Base-by-base conservation (phyloP, 92 coral and sea anemone species). In the Montipora capitata region DNA sequence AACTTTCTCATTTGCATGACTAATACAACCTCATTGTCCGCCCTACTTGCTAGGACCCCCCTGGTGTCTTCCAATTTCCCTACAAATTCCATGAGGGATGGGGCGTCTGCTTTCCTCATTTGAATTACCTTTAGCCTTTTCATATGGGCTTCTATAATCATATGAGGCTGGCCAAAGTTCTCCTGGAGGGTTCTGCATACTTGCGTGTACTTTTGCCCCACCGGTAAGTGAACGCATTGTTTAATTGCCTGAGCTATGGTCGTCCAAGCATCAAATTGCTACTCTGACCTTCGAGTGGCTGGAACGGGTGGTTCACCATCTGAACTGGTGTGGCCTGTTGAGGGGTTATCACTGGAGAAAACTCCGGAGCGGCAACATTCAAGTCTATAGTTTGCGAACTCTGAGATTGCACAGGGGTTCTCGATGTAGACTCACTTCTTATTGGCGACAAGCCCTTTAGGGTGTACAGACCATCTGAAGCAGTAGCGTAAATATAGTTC, bases 61-160 rank as follows among this genome's bases (percentile, higher is more conserved):
- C 85, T 68, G 18, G 89, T 79, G 43, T 82, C 91, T 68, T 87
- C 92, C 68, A 92, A 76, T 56, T 67, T 45, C 39, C 98, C 79
- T 8, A 27, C 35, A 27, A 27, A 27, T 27, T 27, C 35, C 35
- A 27, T 27, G 35, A 27, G 35, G 35, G 35, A 89, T 3, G 85
- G 16, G 13, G 95, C 92, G 72, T 94, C 95, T 8, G 87, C 91
- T 63, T 57, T 89, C 71, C 82, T 86, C 59, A 92, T 70, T 7
- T 85, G 87, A 3, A 86, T 82, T 73, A 89, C 95, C 66, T 79
- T 78, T 49, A 94, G 61, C 68, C 76, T 94, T 79, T 80, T 89
- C 87, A 92, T 85, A 44, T 91, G 96, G 45, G 94, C 94, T 63
- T 92, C 92, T 10, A 87, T 95, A 6, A 94, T 84, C 91, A 87